Evolutionary conservation across 2,797 vertebrate genomes (phyloP).

Genomic region (Myotis pilosus): DNA sequence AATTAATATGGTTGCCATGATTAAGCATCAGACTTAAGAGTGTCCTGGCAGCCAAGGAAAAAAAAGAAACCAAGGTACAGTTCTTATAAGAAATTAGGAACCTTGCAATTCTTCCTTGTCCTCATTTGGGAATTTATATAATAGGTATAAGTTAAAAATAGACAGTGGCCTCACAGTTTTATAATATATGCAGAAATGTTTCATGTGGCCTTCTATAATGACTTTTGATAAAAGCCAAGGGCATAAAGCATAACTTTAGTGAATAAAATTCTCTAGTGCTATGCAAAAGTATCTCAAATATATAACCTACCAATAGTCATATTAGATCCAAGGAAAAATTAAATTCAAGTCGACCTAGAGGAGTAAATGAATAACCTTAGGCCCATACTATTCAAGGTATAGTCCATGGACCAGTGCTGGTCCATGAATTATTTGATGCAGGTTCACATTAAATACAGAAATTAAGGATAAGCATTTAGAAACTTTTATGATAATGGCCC

Average conservation of each 20-base stretch:
- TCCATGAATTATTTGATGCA: background rate
- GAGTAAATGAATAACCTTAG: background rate
- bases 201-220: background rate
- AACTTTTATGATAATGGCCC: background rate
- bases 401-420: background rate
- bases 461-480: slow-evolving; percentile 18
- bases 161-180: background rate
- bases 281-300: background rate
- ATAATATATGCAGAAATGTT: background rate
- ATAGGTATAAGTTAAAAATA: slow-evolving; percentile 8
- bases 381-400: background rate
- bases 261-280: background rate
- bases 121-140: background rate
- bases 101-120: background rate
- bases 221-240: slow-evolving; percentile 15
- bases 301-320: background rate
- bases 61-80: background rate
- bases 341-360: background rate
- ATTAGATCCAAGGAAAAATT: background rate
- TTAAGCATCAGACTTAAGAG: background rate
- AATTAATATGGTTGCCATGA: background rate
- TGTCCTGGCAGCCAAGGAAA: background rate
- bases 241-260: background rate
- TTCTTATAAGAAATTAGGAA: slow-evolving; percentile 13
- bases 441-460: background rate